Base-by-base conservation (phyloP, 2,888 invertebrate species). In the Pachymerium ferrugineum region DNA sequence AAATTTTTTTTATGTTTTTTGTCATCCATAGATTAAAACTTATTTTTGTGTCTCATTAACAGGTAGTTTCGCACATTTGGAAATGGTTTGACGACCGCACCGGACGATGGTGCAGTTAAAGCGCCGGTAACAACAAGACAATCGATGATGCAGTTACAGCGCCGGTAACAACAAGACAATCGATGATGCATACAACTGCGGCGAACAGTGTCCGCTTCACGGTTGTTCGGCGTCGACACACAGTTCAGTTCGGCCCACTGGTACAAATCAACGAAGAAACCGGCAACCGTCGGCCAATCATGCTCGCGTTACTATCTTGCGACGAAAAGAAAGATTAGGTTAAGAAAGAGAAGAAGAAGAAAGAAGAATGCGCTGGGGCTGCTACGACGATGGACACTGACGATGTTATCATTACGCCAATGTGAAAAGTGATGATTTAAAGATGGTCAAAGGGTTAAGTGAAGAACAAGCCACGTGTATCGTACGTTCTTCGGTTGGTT, bases 11-110 rank as follows among this genome's bases (percentile, higher is more conserved):
- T 25, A 38, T 16, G 4, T 70, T 33, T 54, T 2, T 62, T 25
- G 3, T 14, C 19, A n/a, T 19, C 4, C 19, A 1, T 62, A 16
- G 28, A 62, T 6, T n/a, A 38, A 8, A 47, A 47, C 1, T 14
- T 4, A 19, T 2, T 68, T 70, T 70, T 70, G 4, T 38, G 1
- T 25, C 25, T 6, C 22, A 73, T 14, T n/a, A n/a, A n/a, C 33
- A 77, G 74, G 74, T 76, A n/a, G 73, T 76, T 3, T 80, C 81
- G 73, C 83, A 84, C 72, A 79, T 81, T 16, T 93, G 93, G 93
- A 89, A 90, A 78, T 93, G 92, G 91, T 92, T 90, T 81, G 92
- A 93, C 81, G 86, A 91, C 71, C 87, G 89, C n/a, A 88, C 88
- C 12, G 91, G 91, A 3, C 88, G 89, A 79, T 93, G 93, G 93